Base-by-base conservation (phyloP, 1,140 invertebrate genomes). In the Papilio machaon region DNA sequence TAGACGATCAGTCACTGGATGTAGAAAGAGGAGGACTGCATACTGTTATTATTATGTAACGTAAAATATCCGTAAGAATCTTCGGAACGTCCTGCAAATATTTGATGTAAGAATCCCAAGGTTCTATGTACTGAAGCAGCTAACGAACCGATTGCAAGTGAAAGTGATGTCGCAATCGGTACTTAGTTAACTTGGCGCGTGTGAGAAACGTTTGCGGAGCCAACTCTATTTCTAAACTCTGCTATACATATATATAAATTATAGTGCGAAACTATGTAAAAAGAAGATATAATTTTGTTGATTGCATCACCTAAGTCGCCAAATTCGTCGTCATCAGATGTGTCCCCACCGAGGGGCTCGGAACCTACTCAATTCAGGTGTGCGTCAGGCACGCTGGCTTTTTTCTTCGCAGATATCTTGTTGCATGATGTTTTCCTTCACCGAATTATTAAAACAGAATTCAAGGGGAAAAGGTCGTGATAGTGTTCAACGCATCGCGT, bases 81-180 rank as follows among this genome's bases (percentile, higher is more conserved):
- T 43, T 49, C 13, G 10, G 47, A 58, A 58, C n/a, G 54, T 58
- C 17, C 54, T 58, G n/a, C 17, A n/a, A 58, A 17, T 54, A 54
- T 2, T 0, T 49, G 1, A 49, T 49, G 47, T 49, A 8, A 11
- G 47, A 49, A 49, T 49, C 47, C 13, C 13, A 70, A 70, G 30
- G 64, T 70, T 60, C n/a, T 60, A 70, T 70, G 30, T 70, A 35
- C 30, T 38, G 64, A 35, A 70, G 64, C 64, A 35, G 11, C 30
- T 70, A 35, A 35, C 64, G 81, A 82, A 84, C 67, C 82, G 85
- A 79, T 84, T 86, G 85, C 84, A 80, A 87, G 89, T 89, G 91
- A 93, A 93, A 93, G 91, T 91, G 85, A 91, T 91, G 88, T 92
- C 88, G 90, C 89, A 91, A 92, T 82, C 79, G 76, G 83, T 79